Evolutionary conservation across 2,888 invertebrate genomes (phyloP), one percentile per base, ranked within the genome.

Genomic region (Cantharis lateralis): DNA sequence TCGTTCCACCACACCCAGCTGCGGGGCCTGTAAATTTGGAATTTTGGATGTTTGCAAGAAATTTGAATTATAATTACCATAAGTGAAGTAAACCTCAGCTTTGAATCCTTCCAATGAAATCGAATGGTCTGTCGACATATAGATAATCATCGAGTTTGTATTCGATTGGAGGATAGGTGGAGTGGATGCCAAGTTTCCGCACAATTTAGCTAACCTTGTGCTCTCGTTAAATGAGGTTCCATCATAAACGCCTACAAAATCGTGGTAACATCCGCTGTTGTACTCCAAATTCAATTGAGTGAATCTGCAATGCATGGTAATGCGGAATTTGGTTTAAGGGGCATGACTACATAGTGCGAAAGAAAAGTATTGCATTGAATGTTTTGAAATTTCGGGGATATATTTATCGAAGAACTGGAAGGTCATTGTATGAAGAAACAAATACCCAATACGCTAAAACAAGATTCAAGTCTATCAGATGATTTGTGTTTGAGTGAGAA

Each of bases 1-100:
- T 87, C 2, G 84, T 85, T 64, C 95, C 95, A 66, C 95, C 95
- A 84, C 96, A 96, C 2, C 94, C 93, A 15, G 88, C 90, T 0
- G 88, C 84, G 80, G 89, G 88, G 28, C 90, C 89, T 87, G 63
- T n/a, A 83, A 64, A 15, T 32, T 32, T 32, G 1, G 1, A 11
- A 26, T 9, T 26, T 28, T 10, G 3, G 28, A 2, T 10, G 28
- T 11, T 10, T 28, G 28, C 10, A 10, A 11, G 11, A 28, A 28
- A 4, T 2, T 28, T 1, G 1, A 28, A 1, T 28, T n/a, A 5
- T 10, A 26, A 9, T 82, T 84, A 88, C 89, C 89, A 81, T 88
- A 88, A 13, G 88, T 91, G 80, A 95, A 95, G 68, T 90, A 86
- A 1, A 95, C 87, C 82, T 88, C 87, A 4, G 91, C 93, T 82